phyloP scores from a whole-genome alignment of 2,888 invertebrate species.

The Tholera decimalis region DNA sequence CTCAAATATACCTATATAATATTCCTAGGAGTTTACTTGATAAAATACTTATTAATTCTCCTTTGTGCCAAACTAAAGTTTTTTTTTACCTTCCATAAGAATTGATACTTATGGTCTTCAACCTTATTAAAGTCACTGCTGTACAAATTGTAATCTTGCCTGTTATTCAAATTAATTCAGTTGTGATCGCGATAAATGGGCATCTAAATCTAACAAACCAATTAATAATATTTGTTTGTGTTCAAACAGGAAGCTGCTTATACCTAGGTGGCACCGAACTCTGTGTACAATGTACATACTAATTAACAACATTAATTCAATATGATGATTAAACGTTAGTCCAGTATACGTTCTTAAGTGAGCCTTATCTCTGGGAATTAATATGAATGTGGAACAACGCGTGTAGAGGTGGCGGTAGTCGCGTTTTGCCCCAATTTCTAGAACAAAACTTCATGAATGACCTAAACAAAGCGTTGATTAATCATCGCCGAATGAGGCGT shows the following conservation, averaged over 20 bases:
- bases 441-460: constrained; percentile 31
- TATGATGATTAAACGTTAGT: not conserved
- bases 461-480: constrained; percentile 8
- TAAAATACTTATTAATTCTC: constrained; percentile 4
- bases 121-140: too few species aligned
- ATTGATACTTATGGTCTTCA: not conserved
- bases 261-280: too few species aligned
- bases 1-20: too few species aligned
- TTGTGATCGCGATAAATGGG: too few species aligned
- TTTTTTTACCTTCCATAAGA: not conserved
- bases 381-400: constrained; percentile 4
- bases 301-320: constrained; percentile 4
- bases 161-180: too few species aligned
- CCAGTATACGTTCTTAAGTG: not conserved
- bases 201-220: not conserved
- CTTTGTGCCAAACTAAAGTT: constrained; percentile 17
- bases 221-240: not conserved
- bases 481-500: not conserved
- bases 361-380: not conserved
- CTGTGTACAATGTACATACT: too few species aligned
- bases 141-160: too few species aligned
- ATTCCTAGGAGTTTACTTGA: too few species aligned
- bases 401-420: constrained; percentile 15
- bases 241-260: not conserved
- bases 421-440: constrained; percentile 21